Base-by-base conservation (phyloP, 2,888 invertebrate genomes). In the Rotaria socialis region DNA sequence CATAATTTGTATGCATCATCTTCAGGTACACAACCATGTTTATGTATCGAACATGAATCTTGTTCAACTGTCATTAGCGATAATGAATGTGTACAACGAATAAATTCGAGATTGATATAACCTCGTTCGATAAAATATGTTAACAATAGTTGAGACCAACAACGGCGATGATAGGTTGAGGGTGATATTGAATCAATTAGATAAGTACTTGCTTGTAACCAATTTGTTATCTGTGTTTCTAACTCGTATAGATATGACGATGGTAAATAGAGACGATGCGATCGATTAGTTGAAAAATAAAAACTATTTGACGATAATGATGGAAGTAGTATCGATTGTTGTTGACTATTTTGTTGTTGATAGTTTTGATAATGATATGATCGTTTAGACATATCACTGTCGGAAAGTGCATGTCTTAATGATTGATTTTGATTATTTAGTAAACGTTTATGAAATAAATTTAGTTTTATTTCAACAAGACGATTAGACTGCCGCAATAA, bases 381-480 rank as follows among this genome's bases (percentile, higher is more conserved):
- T 47, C 47, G 43, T 80, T 80, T 80, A 8, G 80, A 80, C 47
- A 80, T 47, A 80, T 80, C 80, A 80, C 80, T 80, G 47, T 80
- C 80, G 8, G 80, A 80, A n/a, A 47, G 47, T 22, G 80, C 43
- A 80, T 80, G 80, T 47, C 80, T 22, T n/a, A 80, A 80, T 47
- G 80, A 80, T 24, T 43, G 47, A 47, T 47, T 47, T 24, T 43
- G 80, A 47, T 47, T 43, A 80, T 47, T 47, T 80, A 80, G 35
- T 41, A 67, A 67, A 67, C 67, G 16, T 35, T 67, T 67, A 67
- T 35, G 67, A 35, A 35, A 67, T 35, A 19, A 19, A 35, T 67
- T 67, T 67, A 67, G 7, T 67, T 67, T 67, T 41, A 67, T 35
- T 67, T 67, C 67, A 67, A 67, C 67, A 67, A 67, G 67, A 35